Base-by-base conservation (phyloP, 1,140 invertebrate species). In the Caerostris extrusa region DNA sequence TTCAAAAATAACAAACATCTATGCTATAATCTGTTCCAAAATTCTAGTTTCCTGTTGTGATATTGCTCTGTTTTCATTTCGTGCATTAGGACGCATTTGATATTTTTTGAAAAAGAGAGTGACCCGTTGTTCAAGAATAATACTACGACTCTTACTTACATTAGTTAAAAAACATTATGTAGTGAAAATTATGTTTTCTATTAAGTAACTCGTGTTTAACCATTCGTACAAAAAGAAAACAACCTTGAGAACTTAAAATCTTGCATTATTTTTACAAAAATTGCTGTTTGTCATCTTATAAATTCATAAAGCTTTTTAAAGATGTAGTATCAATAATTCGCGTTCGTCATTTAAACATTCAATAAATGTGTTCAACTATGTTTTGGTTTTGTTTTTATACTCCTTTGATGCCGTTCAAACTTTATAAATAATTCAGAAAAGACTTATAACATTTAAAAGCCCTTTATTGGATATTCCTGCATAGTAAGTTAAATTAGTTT, bases 111-210 rank as follows among this genome's bases (percentile, higher is more conserved):
- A 34, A 34, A 34, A 34, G 34, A 34, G 34, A 34, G 34, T 34
- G 34, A 34, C 34, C 34, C 50, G 34, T 12, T 77, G 3, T 4
- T 53, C 8, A 34, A 12, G 7, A 77, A 53, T 12, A 77, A 5
- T 12, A 77, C 71, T 77, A 53, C 50, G 53, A 77, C 71, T 53
- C 3, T 12, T 7, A 53, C 71, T 77, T 50, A 77, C 10, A 34
- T 77, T 77, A 50, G 71, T 77, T 77, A 77, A 77, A 64, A 77
- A 77, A 77, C 71, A 77, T 77, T 50, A 77, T 77, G 71, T 77
- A 53, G 71, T 19, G 71, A 77, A 77, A 77, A 12, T 77, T 77
- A 77, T 77, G 71, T 77, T 77, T 77, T 77, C 71, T 77, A 50
- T 77, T 50, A 50, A 12, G 34, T 77, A 77, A 77, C 71, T 77